phyloP scores from a whole-genome alignment of 2,113 vertebrate genomes.

The Tachycineta bicolor region DNA sequence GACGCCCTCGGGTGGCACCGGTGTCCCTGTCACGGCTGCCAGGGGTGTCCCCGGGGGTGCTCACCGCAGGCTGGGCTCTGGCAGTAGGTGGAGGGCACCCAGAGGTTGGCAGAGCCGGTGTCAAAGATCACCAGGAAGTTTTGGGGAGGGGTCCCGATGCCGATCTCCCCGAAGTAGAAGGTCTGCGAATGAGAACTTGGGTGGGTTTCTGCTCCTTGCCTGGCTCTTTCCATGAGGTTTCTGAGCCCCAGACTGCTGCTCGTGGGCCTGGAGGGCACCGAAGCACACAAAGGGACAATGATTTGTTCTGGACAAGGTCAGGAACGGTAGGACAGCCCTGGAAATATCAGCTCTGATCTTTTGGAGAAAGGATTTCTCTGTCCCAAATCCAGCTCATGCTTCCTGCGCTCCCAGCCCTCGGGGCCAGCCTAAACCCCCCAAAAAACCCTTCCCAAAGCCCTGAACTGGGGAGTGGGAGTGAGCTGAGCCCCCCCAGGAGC shows the following conservation, averaged over 20 bases:
- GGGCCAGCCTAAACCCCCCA: background rate
- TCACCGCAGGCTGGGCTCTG: conserved; percentile 44
- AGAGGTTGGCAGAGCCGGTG: conserved; percentile 64
- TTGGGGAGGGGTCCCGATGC: conserved; percentile 58
- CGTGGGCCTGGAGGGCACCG: background rate
- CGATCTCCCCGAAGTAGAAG: conserved; percentile 65
- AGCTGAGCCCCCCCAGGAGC: background rate
- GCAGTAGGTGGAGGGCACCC: conserved; percentile 65
- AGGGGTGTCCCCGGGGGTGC: background rate
- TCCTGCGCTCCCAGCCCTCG: background rate
- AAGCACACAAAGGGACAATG: background rate
- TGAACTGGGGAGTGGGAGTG: background rate
- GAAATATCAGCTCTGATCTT: background rate
- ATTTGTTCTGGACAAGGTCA: background rate
- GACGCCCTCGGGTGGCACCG: background rate
- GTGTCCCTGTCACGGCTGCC: too few species aligned
- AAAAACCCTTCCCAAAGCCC: background rate
- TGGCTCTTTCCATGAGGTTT: background rate
- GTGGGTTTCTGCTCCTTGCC: background rate
- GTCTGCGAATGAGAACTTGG: background rate
- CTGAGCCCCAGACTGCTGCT: background rate
- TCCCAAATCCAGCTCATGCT: too few species aligned
- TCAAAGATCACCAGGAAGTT: conserved; percentile 61
- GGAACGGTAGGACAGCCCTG: background rate
- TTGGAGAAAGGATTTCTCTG: background rate